Percentiles rank a stretch among this genome's conserved stretches.
phyloP scores from a whole-genome alignment of 2,113 vertebrate species.

The Labeo catla region DNA sequence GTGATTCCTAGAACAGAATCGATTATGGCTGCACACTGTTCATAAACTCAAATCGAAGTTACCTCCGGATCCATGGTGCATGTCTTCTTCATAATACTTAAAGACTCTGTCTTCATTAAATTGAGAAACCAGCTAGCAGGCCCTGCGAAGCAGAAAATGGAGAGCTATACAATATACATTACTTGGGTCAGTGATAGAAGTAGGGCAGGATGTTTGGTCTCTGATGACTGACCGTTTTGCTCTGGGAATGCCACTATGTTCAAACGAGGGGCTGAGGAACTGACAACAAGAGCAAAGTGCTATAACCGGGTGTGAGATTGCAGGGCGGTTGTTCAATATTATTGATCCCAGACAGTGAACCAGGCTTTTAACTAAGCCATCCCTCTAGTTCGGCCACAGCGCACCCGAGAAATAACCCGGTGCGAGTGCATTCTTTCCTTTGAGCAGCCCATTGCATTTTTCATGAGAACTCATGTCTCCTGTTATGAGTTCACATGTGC shows the following conservation, averaged over 20 bases:
- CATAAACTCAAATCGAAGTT: not conserved
- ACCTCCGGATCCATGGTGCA: constrained; percentile 9
- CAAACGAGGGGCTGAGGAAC: not conserved
- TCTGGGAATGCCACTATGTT: constrained; percentile 31
- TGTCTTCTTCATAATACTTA: not conserved
- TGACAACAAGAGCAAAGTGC: constrained; percentile 10
- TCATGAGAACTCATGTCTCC: not conserved
- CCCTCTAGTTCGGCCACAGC: constrained; percentile 18
- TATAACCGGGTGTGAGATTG: constrained; percentile 38
- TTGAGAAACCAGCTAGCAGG: constrained; percentile 16
- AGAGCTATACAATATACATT: constrained; percentile 22
- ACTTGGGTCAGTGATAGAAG: constrained; percentile 19
- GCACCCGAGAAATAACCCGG: not conserved
- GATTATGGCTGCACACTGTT: constrained; percentile 32
- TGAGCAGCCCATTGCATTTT: not conserved
- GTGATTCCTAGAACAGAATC: constrained; percentile 82
- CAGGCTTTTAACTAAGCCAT: constrained; percentile 26
- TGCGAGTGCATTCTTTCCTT: not conserved
- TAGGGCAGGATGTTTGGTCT: constrained; percentile 10
- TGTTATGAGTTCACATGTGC: not conserved
- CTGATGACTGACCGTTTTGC: constrained; percentile 25
- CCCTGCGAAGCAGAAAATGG: not conserved
- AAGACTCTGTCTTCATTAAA: not conserved
- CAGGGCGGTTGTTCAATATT: constrained; percentile 26
- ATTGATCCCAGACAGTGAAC: constrained; percentile 36